These are phyloP conservation scores for Cavia porcellus DNA, from an alignment of 2,113 vertebrate genomes.

Conservation along the genomic window DNA sequence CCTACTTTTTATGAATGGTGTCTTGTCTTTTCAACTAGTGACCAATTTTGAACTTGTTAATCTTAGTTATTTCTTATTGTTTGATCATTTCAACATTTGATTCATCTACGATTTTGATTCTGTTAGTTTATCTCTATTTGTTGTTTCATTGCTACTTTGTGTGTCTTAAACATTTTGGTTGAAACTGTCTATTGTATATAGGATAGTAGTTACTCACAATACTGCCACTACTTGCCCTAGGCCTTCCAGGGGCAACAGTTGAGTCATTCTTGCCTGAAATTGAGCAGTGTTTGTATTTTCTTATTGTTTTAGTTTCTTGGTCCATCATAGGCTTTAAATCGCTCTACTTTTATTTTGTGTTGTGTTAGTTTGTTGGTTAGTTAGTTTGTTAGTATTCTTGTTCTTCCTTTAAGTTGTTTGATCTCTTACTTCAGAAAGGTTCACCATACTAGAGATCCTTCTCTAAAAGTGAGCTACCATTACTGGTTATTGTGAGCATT, in stretches of 20 bases:
- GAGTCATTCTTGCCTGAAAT: not conserved
- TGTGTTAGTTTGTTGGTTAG: not conserved
- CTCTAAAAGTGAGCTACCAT: not conserved
- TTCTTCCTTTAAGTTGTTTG: not conserved
- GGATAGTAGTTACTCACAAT: not conserved
- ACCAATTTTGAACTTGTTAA: not conserved
- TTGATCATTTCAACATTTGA: not conserved
- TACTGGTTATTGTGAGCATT: not conserved
- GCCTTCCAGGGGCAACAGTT: not conserved
- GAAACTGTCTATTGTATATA: not conserved
- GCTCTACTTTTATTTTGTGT: not conserved
- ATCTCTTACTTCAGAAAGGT: not conserved
- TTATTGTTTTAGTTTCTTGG: not conserved
- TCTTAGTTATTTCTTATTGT: slow-evolving; percentile 25
- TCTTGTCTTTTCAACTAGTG: slow-evolving; percentile 19
- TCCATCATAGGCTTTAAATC: not conserved
- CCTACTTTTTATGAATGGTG: not conserved
- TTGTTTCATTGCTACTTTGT: not conserved
- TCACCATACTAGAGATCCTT: not conserved
- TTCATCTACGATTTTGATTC: not conserved
- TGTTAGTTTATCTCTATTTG: not conserved
- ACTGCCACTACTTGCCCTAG: not conserved
- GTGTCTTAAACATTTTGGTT: not conserved
- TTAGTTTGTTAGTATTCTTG: not conserved
- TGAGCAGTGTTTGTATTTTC: not conserved